Percentiles rank a stretch among this genome's conserved stretches.
These are phyloP conservation scores for Felis catus DNA, from an alignment of 2,113 vertebrate genomes.

Conservation along the genomic window DNA sequence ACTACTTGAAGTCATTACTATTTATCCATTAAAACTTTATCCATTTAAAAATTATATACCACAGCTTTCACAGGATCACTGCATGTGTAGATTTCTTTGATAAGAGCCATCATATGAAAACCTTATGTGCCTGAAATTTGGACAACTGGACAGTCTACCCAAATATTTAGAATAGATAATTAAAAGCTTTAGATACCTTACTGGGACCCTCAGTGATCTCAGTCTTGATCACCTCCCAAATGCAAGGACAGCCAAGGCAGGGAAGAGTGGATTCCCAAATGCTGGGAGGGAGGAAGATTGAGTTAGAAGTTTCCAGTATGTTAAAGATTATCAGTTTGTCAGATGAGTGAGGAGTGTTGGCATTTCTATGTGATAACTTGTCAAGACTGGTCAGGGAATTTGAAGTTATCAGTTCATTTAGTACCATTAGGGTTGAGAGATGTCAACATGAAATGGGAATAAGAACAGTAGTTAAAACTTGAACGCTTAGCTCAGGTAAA, in stretches of 20 bases:
- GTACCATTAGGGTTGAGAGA: not conserved
- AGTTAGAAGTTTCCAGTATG: not conserved
- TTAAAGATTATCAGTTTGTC: not conserved
- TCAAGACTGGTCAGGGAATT: not conserved
- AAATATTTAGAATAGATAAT: not conserved
- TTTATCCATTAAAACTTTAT: not conserved
- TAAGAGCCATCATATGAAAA: not conserved
- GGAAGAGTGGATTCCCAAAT: not conserved
- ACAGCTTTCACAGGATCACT: not conserved
- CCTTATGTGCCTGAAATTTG: not conserved
- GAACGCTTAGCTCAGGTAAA: not conserved
- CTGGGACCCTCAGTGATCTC: too few species aligned
- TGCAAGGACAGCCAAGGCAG: not conserved
- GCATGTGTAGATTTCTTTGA: not conserved
- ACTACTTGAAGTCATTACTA: not conserved
- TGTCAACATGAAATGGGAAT: not conserved
- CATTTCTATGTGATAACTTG: not conserved
- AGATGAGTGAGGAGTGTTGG: not conserved
- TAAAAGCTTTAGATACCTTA: not conserved
- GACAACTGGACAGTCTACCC: not conserved
- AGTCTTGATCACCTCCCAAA: not conserved
- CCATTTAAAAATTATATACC: not conserved
- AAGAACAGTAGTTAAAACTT: not conserved
- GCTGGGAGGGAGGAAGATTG: not conserved
- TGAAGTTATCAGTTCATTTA: not conserved